Evolutionary conservation across 2,888 invertebrate genomes (phyloP).

Genomic region (Aproaerema taeniolella): DNA sequence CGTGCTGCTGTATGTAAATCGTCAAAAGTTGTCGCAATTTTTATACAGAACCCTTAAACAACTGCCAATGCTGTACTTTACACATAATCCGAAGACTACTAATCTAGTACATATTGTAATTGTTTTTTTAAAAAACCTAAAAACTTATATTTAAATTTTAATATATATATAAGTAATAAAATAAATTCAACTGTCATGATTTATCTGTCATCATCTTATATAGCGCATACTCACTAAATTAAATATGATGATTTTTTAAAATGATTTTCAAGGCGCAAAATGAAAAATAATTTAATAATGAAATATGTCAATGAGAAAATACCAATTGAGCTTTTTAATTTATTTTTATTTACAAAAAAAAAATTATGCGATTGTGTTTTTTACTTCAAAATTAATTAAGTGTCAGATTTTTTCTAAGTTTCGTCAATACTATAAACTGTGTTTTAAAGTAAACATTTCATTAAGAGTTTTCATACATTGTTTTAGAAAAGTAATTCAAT

Average conservation of each 20-base stretch:
- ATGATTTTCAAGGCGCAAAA: not conserved
- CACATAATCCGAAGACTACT: slow-evolving; percentile 49
- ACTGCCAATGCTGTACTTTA: slow-evolving; percentile 54
- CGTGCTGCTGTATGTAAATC: too few relatives aligned
- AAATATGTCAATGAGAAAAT: not conserved
- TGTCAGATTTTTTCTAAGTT: too few relatives aligned
- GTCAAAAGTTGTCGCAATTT: too few relatives aligned
- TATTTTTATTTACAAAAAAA: not conserved
- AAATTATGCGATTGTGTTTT: not conserved
- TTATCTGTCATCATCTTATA: not conserved
- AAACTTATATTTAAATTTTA: not conserved
- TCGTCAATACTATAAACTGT: too few relatives aligned
- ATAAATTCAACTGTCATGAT: slow-evolving; percentile 4
- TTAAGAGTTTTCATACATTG: too few relatives aligned
- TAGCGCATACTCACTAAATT: too few relatives aligned
- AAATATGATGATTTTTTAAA: too few relatives aligned
- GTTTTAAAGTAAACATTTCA: too few relatives aligned
- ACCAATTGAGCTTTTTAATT: not conserved
- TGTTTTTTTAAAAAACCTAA: slow-evolving; percentile 21
- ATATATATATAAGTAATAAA: slow-evolving; percentile 1
- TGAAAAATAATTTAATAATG: not conserved
- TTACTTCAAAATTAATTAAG: not conserved
- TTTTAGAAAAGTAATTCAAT: too few relatives aligned
- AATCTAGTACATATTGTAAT: slow-evolving; percentile 55
- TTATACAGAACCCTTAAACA: slow-evolving; percentile 20